These are phyloP conservation scores for Achroia grisella DNA, from an alignment of 1,140 invertebrate species.

Conservation along the genomic window DNA sequence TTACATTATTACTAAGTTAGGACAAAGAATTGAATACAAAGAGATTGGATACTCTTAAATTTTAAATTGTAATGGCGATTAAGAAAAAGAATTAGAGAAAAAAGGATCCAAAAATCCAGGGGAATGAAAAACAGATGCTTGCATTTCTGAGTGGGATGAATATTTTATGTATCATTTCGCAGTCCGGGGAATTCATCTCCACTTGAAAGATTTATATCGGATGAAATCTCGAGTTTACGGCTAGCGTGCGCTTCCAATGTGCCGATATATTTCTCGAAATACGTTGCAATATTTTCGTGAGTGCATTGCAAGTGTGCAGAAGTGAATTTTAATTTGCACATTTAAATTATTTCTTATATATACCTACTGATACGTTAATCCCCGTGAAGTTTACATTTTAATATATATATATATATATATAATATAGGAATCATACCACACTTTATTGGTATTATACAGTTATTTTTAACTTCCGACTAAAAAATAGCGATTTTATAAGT, in stretches of 20 bases:
- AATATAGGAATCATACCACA: too few relatives aligned
- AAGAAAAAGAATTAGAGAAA: constrained; percentile 10
- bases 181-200: constrained; percentile 56
- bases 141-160: constrained; percentile 57
- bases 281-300: constrained; percentile 31
- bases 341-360: not conserved
- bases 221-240: constrained; percentile 53
- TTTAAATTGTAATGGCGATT: not conserved
- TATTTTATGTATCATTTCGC: constrained; percentile 67
- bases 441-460: too few relatives aligned
- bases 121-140: constrained; percentile 48
- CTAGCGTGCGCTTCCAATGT: constrained; percentile 37
- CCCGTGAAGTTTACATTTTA: too few relatives aligned
- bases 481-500: too few relatives aligned
- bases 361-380: too few relatives aligned
- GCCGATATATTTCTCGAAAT: constrained; percentile 36
- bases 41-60: constrained; percentile 7
- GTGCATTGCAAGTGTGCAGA: constrained; percentile 13
- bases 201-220: constrained; percentile 65
- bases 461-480: too few relatives aligned
- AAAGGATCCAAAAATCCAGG: constrained; percentile 14
- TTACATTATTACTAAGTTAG: too few relatives aligned
- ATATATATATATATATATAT: too few relatives aligned
- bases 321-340: constrained; percentile 7
- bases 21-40: constrained; percentile 1